Evolutionary conservation across 2,113 vertebrate genomes (phyloP).

Genomic region (Psilopogon haemacephalus): DNA sequence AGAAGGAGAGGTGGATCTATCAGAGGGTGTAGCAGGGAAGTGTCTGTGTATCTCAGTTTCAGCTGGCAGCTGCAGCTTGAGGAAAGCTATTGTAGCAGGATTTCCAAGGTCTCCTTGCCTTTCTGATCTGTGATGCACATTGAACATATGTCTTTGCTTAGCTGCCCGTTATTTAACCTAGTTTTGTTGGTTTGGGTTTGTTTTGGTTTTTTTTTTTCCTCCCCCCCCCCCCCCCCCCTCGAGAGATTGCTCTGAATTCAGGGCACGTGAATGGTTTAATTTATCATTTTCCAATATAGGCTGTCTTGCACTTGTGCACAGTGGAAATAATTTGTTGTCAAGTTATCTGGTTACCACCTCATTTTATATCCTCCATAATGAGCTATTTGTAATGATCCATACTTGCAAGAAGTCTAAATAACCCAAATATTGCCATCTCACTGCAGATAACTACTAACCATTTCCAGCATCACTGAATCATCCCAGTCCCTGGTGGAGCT

Average conservation of each 20-base stretch:
- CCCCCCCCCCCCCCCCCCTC: no score
- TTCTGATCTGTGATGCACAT: slow-evolving; percentile 22
- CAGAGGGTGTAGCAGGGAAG: background rate
- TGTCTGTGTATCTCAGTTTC: background rate
- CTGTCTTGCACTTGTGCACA: background rate
- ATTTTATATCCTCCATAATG: slow-evolving; percentile 34
- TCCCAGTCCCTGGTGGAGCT: background rate
- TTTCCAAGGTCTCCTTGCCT: background rate
- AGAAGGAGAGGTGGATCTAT: background rate
- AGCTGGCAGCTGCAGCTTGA: background rate
- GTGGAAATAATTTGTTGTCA: slow-evolving; percentile 58
- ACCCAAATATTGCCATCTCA: slow-evolving; percentile 39
- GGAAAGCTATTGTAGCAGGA: slow-evolving; percentile 33
- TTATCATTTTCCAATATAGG: slow-evolving; percentile 46
- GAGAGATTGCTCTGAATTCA: slow-evolving; percentile 17
- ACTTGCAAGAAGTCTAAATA: slow-evolving; percentile 31
- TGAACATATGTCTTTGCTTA: slow-evolving; percentile 61
- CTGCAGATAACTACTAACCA: slow-evolving; percentile 34
- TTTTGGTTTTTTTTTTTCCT: no score
- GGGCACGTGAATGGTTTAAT: slow-evolving; percentile 22
- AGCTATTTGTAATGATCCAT: slow-evolving; percentile 45
- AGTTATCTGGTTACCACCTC: slow-evolving; percentile 45
- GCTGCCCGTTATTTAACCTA: slow-evolving; percentile 53
- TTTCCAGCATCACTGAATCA: slow-evolving; percentile 37
- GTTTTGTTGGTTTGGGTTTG: no score